Evolutionary conservation across 2,888 invertebrate genomes (phyloP).

Genomic region (Polyommatus iphigenia): DNA sequence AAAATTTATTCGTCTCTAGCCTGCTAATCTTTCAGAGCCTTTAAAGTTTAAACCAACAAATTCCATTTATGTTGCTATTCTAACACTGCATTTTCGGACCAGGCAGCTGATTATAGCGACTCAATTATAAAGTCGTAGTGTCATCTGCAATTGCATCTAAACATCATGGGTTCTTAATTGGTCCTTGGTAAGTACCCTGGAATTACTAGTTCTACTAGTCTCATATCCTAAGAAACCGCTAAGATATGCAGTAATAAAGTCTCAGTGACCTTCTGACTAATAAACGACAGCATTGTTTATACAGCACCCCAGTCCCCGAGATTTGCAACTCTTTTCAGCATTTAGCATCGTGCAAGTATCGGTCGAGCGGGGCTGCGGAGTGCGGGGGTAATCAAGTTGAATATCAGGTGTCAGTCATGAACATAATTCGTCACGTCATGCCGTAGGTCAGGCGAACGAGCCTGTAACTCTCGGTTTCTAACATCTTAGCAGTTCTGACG

Average conservation of each 20-base stretch:
- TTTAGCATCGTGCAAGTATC: neutral
- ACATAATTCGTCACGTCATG: neutral
- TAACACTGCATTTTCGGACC: neutral
- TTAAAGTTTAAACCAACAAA: too few species aligned
- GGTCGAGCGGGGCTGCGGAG: neutral
- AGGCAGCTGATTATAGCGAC: neutral
- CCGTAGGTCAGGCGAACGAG: neutral
- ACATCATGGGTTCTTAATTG: neutral
- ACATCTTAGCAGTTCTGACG: neutral
- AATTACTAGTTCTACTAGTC: too few species aligned
- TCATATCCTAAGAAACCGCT: too few species aligned
- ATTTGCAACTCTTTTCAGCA: neutral
- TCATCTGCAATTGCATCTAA: neutral
- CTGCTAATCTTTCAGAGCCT: neutral
- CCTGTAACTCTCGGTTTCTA: slow-evolving; percentile 11
- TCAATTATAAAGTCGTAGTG: neutral
- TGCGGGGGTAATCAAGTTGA: neutral
- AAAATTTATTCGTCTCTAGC: neutral
- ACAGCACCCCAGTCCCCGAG: too few species aligned
- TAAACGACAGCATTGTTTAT: too few species aligned
- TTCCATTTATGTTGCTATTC: neutral
- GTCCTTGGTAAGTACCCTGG: too few species aligned
- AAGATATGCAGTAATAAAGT: too few species aligned
- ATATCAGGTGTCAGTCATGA: neutral
- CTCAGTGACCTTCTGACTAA: too few species aligned